Evolutionary conservation across 2,888 invertebrate species (phyloP).

Genomic region (Apocheima hispidaria): DNA sequence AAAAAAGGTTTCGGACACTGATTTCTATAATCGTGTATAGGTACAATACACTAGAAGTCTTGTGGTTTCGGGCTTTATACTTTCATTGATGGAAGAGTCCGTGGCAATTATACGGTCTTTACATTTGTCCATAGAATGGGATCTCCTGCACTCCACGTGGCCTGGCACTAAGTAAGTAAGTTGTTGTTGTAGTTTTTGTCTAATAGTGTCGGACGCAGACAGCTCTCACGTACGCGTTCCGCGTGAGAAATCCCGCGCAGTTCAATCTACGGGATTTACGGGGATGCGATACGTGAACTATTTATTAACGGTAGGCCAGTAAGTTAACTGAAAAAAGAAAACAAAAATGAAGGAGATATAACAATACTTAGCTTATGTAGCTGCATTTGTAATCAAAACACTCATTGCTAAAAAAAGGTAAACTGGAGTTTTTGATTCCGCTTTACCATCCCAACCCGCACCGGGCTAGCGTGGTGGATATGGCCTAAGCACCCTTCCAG

Average conservation of each 20-base stretch:
- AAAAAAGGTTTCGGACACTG: too few relatives aligned
- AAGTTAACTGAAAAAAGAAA: conserved; percentile 1
- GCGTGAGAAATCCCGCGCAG: conserved; percentile 41
- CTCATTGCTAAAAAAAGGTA: too few relatives aligned
- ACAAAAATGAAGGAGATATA: neutral
- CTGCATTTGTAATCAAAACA: too few relatives aligned
- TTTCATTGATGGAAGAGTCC: too few relatives aligned
- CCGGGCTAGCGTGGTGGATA: too few relatives aligned
- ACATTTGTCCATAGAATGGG: neutral
- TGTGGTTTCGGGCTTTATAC: too few relatives aligned
- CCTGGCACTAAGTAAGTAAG: conserved; percentile 1
- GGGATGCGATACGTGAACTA: conserved; percentile 46
- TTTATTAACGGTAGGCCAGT: conserved; percentile 42
- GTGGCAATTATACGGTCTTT: too few relatives aligned
- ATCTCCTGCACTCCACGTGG: neutral
- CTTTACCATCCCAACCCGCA: too few relatives aligned
- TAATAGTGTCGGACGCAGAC: neutral
- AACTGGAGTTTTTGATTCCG: too few relatives aligned
- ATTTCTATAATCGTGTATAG: too few relatives aligned
- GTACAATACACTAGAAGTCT: too few relatives aligned
- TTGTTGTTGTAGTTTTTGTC: neutral
- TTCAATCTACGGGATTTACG: conserved; percentile 47
- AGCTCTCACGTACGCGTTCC: conserved; percentile 27
- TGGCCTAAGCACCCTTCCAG: too few relatives aligned
- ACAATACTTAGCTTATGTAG: neutral